Evolutionary conservation across 2,113 vertebrate genomes (phyloP).

Genomic region (Argyrosomus japonicus): DNA sequence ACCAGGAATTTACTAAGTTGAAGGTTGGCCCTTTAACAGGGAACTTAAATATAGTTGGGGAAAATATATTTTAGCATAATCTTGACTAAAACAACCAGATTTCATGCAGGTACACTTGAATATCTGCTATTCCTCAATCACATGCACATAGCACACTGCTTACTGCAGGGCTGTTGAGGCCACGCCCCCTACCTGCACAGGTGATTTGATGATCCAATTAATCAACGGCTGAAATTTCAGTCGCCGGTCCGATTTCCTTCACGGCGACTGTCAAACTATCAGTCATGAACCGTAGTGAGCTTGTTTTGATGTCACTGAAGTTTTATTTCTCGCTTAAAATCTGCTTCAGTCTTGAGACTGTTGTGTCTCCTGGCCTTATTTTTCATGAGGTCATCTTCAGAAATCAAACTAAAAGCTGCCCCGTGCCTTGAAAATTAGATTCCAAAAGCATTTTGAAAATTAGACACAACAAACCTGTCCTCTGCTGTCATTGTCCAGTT

Average conservation of each 20-base stretch:
- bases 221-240: not conserved
- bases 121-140: no score
- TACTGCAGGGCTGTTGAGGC: no score
- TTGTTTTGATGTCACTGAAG: not conserved
- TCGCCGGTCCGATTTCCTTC: no score
- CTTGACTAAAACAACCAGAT: no score
- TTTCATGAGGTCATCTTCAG: not conserved
- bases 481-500: slow-evolving; percentile 1
- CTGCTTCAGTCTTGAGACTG: not conserved
- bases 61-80: no score
- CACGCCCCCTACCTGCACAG: no score
- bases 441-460: not conserved
- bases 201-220: not conserved
- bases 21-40: no score
- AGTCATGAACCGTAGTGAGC: not conserved
- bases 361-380: not conserved
- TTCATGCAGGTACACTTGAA: no score
- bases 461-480: not conserved
- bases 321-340: not conserved
- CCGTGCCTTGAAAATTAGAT: not conserved
- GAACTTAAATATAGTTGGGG: no score
- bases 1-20: no score
- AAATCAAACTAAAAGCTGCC: not conserved
- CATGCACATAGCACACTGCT: no score
- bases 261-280: not conserved